Percentiles rank a stretch among this genome's conserved stretches.
These are phyloP conservation scores for Artibeus lituratus DNA, from an alignment of 2,797 vertebrate species.

Conservation along the genomic window DNA sequence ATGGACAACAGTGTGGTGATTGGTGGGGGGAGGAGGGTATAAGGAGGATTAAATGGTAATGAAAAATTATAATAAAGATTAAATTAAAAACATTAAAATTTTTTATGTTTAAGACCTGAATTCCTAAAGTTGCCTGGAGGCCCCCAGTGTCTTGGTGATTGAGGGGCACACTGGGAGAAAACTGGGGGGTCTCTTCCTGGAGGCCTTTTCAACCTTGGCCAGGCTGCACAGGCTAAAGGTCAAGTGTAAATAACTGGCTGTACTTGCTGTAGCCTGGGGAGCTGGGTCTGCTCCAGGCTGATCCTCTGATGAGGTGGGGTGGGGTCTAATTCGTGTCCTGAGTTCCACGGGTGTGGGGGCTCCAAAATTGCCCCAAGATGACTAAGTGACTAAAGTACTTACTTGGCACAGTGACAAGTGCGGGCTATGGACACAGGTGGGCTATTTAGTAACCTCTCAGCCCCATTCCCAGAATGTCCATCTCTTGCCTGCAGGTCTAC, in stretches of 20 bases:
- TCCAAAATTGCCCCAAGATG: not conserved
- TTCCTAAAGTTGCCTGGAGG: not conserved
- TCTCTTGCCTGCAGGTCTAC: not conserved
- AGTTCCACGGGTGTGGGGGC: not conserved
- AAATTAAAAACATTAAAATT: not conserved
- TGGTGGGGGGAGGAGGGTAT: too few relatives aligned
- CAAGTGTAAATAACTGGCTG: not conserved
- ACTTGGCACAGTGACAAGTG: not conserved
- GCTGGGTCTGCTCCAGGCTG: not conserved
- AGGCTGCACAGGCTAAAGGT: not conserved
- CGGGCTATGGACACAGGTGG: rapidly evolving
- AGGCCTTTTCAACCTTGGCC: not conserved
- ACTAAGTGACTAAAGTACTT: not conserved
- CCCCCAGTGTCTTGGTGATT: not conserved
- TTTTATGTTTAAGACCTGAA: not conserved
- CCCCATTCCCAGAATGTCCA: not conserved
- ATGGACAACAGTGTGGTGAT: too few relatives aligned
- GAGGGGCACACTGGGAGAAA: not conserved
- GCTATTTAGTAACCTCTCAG: not conserved
- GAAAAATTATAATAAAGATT: too few relatives aligned
- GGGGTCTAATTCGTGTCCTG: not conserved
- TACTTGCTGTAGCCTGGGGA: too few relatives aligned
- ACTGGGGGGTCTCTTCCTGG: not conserved
- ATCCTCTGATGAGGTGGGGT: not conserved
- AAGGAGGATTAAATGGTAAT: too few relatives aligned